These are phyloP conservation scores for Schrankia costaestrigalis DNA, from an alignment of 2,888 invertebrate genomes.

Conservation along the genomic window DNA sequence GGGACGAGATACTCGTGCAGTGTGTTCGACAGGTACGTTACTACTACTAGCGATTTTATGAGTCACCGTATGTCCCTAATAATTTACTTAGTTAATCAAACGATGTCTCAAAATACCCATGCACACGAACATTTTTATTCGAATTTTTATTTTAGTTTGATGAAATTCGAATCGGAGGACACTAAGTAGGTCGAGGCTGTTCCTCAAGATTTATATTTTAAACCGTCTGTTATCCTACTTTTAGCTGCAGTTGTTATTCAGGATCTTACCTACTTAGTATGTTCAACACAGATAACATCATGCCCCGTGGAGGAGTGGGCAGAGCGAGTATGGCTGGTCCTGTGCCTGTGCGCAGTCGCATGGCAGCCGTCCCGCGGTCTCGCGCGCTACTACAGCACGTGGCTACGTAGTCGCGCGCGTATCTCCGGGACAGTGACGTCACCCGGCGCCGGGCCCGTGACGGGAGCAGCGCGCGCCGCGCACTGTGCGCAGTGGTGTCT, in stretches of 20 bases:
- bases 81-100: too few relatives aligned
- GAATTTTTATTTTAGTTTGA: too few relatives aligned
- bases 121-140: too few relatives aligned
- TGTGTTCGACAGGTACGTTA: conserved; percentile 87
- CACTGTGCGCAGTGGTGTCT: conserved; percentile 97
- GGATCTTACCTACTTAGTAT: too few relatives aligned
- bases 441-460: conserved; percentile 19
- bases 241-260: too few relatives aligned
- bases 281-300: conserved; percentile 82
- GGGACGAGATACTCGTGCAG: conserved; percentile 95
- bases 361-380: conserved; percentile 94
- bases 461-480: conserved; percentile 52
- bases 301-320: conserved; percentile 92
- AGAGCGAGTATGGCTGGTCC: conserved; percentile 92
- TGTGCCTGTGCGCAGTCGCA: conserved; percentile 94
- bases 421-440: conserved; percentile 19
- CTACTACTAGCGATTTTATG: not conserved
- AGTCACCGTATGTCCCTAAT: too few relatives aligned
- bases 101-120: too few relatives aligned
- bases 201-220: too few relatives aligned
- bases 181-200: too few relatives aligned
- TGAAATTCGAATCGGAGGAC: too few relatives aligned
- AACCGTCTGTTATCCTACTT: too few relatives aligned
- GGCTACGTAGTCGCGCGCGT: conserved; percentile 61
- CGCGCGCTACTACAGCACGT: conserved; percentile 86